These are phyloP conservation scores for Prosopocoilus inquinatus DNA, from an alignment of 2,888 invertebrate genomes.

Conservation along the genomic window DNA sequence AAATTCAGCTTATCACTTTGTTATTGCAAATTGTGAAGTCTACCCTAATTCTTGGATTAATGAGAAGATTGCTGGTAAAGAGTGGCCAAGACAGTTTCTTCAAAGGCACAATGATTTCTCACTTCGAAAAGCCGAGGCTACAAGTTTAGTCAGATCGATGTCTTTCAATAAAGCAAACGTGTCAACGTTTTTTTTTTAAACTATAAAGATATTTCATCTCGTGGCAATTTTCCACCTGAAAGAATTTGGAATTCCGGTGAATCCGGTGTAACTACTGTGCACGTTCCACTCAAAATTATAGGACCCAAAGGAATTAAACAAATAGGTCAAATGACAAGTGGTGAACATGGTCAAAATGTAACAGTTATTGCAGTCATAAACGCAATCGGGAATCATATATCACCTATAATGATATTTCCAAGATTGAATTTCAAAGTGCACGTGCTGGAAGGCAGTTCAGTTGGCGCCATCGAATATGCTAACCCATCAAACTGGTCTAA, in stretches of 20 bases:
- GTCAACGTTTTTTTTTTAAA: conserved; percentile 8
- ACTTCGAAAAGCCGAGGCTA: conserved; percentile 2
- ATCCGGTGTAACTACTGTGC: conserved; percentile 17
- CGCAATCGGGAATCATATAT: conserved; percentile 28
- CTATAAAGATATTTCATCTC: background rate
- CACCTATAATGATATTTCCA: conserved; percentile 34
- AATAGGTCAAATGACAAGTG: too few relatives aligned
- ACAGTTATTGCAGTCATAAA: conserved; percentile 28
- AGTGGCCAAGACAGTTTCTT: conserved; percentile 15
- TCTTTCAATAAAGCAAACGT: conserved; percentile 7
- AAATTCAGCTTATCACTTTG: conserved; percentile 4
- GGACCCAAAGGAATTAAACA: conserved; percentile 20
- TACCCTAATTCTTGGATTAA: background rate
- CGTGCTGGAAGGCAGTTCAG: conserved; percentile 24
- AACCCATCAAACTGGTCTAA: conserved; percentile 27
- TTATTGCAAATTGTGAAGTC: background rate
- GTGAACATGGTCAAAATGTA: conserved; percentile 32
- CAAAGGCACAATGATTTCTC: conserved; percentile 7
- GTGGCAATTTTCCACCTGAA: background rate
- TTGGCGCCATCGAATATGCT: conserved; percentile 25
- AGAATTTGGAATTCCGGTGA: background rate
- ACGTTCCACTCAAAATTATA: conserved; percentile 26
- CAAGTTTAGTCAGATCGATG: background rate
- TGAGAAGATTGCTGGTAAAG: conserved; percentile 4
- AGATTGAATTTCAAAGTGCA: conserved; percentile 25